These are phyloP conservation scores for Drosophila suboccidentalis DNA, from an alignment of 2,888 invertebrate genomes.

Conservation along the genomic window DNA sequence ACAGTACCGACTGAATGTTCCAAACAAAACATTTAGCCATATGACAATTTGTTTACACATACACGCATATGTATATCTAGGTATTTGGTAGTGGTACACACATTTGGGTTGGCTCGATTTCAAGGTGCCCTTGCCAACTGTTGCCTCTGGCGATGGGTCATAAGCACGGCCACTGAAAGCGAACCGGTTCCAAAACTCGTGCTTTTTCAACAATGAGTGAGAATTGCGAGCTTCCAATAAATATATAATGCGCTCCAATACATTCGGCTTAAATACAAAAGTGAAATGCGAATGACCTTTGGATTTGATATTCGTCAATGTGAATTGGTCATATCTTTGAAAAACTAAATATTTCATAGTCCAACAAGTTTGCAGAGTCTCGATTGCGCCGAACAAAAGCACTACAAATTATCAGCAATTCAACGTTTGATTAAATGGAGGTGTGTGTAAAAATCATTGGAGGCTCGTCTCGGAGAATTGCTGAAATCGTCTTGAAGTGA, in stretches of 20 bases:
- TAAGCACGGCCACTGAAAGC: constrained; percentile 13
- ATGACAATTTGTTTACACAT: constrained; percentile 33
- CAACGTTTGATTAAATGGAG: not conserved
- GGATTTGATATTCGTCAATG: constrained; percentile 2
- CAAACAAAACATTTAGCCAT: constrained; percentile 62
- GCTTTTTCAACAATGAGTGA: constrained; percentile 45
- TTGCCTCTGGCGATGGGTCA: constrained; percentile 24
- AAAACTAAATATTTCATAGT: not conserved
- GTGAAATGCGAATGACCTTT: constrained; percentile 57
- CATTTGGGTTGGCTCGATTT: constrained; percentile 51
- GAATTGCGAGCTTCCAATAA: constrained; percentile 36
- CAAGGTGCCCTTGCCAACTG: constrained; percentile 70
- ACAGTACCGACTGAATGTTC: constrained; percentile 16
- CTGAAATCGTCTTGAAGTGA: not conserved
- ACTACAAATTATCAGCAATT: not conserved
- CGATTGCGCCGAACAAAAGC: not conserved
- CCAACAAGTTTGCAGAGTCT: constrained; percentile 2
- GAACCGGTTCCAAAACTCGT: constrained; percentile 66
- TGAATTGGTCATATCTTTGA: constrained; percentile 2
- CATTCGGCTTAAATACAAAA: constrained; percentile 20
- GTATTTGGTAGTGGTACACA: constrained; percentile 23
- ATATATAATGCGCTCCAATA: constrained; percentile 18
- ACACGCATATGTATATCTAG: constrained; percentile 5
- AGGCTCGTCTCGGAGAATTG: constrained; percentile 15
- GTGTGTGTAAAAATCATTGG: not conserved